A percentile compares a stretch with the other conserved stretches of the same genome.
These are phyloP conservation scores for Arge pagana DNA, from an alignment of 2,888 invertebrate species.

Conservation along the genomic window DNA sequence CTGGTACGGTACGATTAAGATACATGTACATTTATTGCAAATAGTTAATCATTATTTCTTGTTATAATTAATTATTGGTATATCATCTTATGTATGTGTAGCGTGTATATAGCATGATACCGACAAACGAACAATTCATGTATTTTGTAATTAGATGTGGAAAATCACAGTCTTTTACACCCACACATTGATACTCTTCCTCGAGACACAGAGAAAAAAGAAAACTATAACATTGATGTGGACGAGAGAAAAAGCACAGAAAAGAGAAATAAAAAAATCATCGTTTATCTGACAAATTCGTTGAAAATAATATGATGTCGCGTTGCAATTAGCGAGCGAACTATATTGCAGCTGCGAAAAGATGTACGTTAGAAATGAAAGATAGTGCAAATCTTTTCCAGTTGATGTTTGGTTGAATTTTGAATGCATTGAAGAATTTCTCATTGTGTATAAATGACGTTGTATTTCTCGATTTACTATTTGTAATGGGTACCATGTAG, in stretches of 20 bases:
- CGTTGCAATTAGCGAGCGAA: too few relatives aligned
- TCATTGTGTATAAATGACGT: too few relatives aligned
- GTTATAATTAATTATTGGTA: constrained; percentile 32
- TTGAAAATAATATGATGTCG: too few relatives aligned
- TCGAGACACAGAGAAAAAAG: constrained; percentile 12
- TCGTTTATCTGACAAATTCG: constrained; percentile 4
- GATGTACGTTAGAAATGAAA: too few relatives aligned
- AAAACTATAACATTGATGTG: background rate
- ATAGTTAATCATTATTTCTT: constrained; percentile 15
- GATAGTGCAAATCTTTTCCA: too few relatives aligned
- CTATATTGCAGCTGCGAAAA: too few relatives aligned
- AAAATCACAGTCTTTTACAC: constrained; percentile 30
- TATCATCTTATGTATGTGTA: constrained; percentile 38
- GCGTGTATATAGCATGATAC: constrained; percentile 39
- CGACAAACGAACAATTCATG: constrained; percentile 34
- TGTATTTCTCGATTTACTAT: too few relatives aligned
- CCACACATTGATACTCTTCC: constrained; percentile 28
- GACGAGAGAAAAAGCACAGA: background rate
- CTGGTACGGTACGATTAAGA: constrained; percentile 38
- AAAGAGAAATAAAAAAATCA: background rate
- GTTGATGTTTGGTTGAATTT: too few relatives aligned
- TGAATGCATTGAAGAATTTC: too few relatives aligned
- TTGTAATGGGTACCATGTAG: too few relatives aligned
- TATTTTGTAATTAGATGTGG: constrained; percentile 40
- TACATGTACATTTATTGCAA: constrained; percentile 34